A percentile compares a stretch with the other conserved stretches of the same genome.
Evolutionary conservation across 2,797 vertebrate species (phyloP).

Genomic region (Rhodeus uyekii): DNA sequence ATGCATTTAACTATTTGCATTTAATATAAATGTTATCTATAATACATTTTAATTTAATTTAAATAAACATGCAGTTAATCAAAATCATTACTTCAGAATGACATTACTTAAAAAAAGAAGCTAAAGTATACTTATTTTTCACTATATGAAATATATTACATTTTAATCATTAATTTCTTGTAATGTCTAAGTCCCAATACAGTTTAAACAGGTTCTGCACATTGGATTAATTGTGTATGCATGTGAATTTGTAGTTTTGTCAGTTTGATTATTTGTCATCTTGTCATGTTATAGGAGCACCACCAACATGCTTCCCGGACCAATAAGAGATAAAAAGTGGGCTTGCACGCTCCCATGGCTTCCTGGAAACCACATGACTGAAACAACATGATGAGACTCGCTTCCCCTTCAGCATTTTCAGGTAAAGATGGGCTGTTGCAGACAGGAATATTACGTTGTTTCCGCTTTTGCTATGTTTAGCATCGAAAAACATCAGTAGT

Average conservation of each 20-base stretch:
- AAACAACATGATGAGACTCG: slow-evolving; percentile 39
- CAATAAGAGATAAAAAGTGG: background rate
- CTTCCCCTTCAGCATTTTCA: slow-evolving; percentile 16
- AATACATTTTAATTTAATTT: background rate
- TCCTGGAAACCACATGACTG: slow-evolving; percentile 29
- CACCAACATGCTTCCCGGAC: background rate
- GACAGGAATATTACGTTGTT: slow-evolving; percentile 9
- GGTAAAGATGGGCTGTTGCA: background rate
- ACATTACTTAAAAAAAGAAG: too few relatives aligned
- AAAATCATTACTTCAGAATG: background rate
- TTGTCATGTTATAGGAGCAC: background rate
- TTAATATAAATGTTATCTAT: background rate
- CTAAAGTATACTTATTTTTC: background rate
- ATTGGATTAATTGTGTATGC: background rate
- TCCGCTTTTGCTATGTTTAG: slow-evolving; percentile 6
- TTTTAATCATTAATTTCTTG: background rate
- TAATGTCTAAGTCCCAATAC: background rate
- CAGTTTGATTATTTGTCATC: background rate
- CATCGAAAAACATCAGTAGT: background rate
- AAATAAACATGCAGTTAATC: background rate
- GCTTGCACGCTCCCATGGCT: background rate
- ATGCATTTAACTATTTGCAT: background rate
- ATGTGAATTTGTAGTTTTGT: slow-evolving; percentile 2
- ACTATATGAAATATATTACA: background rate
- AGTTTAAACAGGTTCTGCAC: background rate